Base-by-base conservation (phyloP, 2,888 invertebrate species). In the Synanthedon tipuliformis region DNA sequence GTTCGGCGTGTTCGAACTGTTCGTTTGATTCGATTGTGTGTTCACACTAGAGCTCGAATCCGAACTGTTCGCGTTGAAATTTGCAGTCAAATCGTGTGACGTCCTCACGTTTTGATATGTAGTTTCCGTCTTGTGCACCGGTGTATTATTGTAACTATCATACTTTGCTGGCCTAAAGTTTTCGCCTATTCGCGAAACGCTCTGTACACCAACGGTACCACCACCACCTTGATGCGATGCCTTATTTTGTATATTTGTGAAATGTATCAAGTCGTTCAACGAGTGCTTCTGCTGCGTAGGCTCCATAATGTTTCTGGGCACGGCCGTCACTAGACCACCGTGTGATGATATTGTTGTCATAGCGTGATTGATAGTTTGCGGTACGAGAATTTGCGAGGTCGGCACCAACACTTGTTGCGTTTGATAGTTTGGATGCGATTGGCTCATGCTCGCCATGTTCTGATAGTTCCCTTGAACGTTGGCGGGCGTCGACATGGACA, bases 11-110 rank as follows among this genome's bases (percentile, higher is more conserved):
- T 91, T 91, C 0, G 90, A 90, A 0, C 92, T 92, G 58, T 91
- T 92, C n/a, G 88, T 88, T 0, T 88, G 88, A 0, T 86, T 71
- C 0, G 84, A 81, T 0, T 83, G 79, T 1, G 91, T 92, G 56
- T 92, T 92, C 58, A 90, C 88, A 52, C 91, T 92, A 0, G 92
- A 92, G 67, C 92, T 91, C 0, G 93, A 91, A 62, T 93, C 93
- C 0, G 92, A 91, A 51, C 90, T 89, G 54, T 75, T 79, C 2
- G 78, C 64, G 55, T 73, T 79, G 56, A 77, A 82, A 51, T 68
- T 78, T 0, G 77, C 64, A 0, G 76, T 73, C 0, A 78, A 78
- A 40, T 75, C 77, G 49, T 76, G 79, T 58, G 78, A 81, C 0
- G 67, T 60, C 13, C 78, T 62, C 0, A 77, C 75, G 53, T 82